Base-by-base conservation (phyloP, 2,113 vertebrate genomes). In the Ibidorhyncha struthersii region DNA sequence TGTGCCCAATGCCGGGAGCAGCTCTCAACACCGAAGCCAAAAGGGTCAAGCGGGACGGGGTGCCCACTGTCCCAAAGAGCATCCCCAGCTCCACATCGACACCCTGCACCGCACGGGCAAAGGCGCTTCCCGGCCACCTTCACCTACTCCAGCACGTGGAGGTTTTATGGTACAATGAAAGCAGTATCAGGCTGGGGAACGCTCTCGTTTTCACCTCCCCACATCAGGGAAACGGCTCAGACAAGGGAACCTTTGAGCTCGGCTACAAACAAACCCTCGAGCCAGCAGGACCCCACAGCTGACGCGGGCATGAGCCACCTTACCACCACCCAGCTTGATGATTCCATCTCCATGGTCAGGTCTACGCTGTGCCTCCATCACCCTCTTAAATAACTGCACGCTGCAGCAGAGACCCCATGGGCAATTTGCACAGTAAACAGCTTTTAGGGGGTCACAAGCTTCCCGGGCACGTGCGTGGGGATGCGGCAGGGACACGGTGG, bases 1-100 rank as follows among this genome's bases (percentile, higher is more conserved):
- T 0, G 0, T 10, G 30, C 22, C 32, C 3, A 4, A 2, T 1
- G 5, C 6, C 47, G 56, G 56, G 4, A 89, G 34, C 25, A 41
- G 23, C n/a, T 70, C 55, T 34, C 1, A 2, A 79, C 17, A 25
- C 30, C 1, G 6, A 67, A 59, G 25, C 47, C 38, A 47, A n/a
- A 86, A 70, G 26, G 3, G 21, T 41, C 12, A 19, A 18, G 30
- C 0, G 2, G 47, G 26, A 58, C 1, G 1, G 14, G 21, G 12
- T 1, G 0, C 11, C 32, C 4, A 7, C 3, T 5, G 50, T 20
- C 53, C 18, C 3, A 2, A 84, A 53, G 10, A 66, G 5, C 45
- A 73, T 18, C 50, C 32, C 19, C 34, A 27, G 2, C 27, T 52
- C 65, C 38, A n/a, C 27, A 21, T 4, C 19, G 15, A 30, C 1